Evolutionary conservation across 92 coral and sea anemone species (phyloP), one percentile per base, ranked within the genome.

Genomic region (Parazoanthus darwini): DNA sequence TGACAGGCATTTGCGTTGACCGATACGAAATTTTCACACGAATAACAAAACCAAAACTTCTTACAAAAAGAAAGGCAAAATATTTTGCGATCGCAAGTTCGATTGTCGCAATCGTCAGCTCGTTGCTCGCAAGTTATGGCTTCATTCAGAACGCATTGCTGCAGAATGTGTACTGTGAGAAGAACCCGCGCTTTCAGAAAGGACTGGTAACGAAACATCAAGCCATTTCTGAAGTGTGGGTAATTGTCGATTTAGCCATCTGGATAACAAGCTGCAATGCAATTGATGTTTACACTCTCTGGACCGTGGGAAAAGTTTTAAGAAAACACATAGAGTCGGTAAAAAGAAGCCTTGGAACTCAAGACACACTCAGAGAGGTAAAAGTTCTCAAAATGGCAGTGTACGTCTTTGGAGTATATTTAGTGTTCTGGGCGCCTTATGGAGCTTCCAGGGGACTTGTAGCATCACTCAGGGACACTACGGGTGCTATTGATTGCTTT

Each of bases 1-100:
- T 76, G 26, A 76, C 80, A 1, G 80, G 80, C 51, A 76, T 76
- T 39, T 76, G 80, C 15, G 23, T 76, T 42, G 80, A 76, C 5
- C 80, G 80, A n/a, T 76, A 76, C 14, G 80, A 76, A 54, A 76
- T 76, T 9, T 76, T 76, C 80, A 76, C 80, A 22, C 51, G 51
- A 37, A 16, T 39, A 23, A 39, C 80, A 76, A 76, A 76, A 16
- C 2, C 25, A 13, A 39, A 44, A 16, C 3, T 76, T 44, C 46
- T 76, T 14, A 76, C 80, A 39, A 76, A 76, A 76, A 3, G 26
- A 39, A 76, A 37, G 6, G 80, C 80, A 22, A 76, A 44, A 76
- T 18, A 9, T 2, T 76, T 76, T 18, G 80, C 35, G 2, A 20
- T 39, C 20, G 54, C 50, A 39, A 76, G 80, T 76, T 76, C 54